Base-by-base conservation (phyloP, 2,797 vertebrate genomes). In the Silurus lanzhouensis region DNA sequence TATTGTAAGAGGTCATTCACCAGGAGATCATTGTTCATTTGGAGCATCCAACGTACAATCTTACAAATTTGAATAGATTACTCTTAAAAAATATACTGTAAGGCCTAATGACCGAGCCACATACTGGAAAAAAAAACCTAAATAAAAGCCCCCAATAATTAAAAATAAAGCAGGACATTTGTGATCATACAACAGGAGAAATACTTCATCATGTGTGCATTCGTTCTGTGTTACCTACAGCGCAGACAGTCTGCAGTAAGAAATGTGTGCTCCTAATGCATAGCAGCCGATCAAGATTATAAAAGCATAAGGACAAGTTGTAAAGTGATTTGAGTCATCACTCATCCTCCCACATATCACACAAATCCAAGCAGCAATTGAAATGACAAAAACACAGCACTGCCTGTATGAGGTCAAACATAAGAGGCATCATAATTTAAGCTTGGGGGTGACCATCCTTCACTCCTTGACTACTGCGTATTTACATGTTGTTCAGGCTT, bases 361-460 rank as follows among this genome's bases (percentile, higher is more conserved):
- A 70, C 58, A 70, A 58, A 48, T 13, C 63, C 60, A 67, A 52
- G 70, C 82, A 76, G 70, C 78, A 25, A 83, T 8, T 22, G 10
- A 67, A 68, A 78, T 52, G 64, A 77, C 61, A 83, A 64, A 83
- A 79, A 44, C 22, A 31, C 38, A 38, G 52, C 67, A 58, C 77
- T 86, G 46, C 22, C 70, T 38, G 66, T 83, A 70, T 70, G 75
- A 83, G 84, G 82, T 58, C 58, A 83, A 84, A 48, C 74, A 80
- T 89, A 57, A 48, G 19, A 6, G n/a, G n/a, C 81, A 84, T 77
- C 46, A 9, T 63, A 77, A 52, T 70, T 71, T 60, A 64, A 66
- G 22, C 38, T 5, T 17, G 60, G n/a, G 20, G 1, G 48, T 83
- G 64, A n/a, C 31, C 61, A 82, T 82, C n/a, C 57, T 64, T 70